Conservation (phyloP, 2,888 invertebrate genomes). For the Nasonovia ribisnigri region DNA sequence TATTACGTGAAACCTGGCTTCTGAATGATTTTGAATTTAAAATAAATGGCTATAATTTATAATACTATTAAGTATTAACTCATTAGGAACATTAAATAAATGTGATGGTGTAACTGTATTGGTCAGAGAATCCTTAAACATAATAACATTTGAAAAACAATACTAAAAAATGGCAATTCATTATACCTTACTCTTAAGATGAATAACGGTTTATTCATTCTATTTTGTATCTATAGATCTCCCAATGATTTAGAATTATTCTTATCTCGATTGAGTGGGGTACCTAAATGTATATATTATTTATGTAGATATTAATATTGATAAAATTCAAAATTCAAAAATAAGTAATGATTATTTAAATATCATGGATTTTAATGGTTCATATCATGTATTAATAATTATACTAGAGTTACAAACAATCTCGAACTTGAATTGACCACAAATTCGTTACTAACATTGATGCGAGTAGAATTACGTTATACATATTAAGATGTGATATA, state of each 20-base stretch:
- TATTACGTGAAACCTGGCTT: constrained; percentile 18
- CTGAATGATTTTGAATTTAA: background rate
- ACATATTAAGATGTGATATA: background rate
- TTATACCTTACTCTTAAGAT: background rate
- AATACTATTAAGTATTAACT: constrained; percentile 6
- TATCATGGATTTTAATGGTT: background rate
- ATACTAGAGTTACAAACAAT: background rate
- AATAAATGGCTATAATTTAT: background rate
- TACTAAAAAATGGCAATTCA: background rate
- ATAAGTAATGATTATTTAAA: background rate
- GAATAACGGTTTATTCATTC: background rate
- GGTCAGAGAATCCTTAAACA: background rate
- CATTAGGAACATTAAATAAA: background rate
- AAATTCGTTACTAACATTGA: background rate
- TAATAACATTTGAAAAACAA: background rate
- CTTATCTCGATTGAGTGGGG: background rate
- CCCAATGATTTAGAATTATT: too few relatives aligned
- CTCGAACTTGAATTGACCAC: background rate
- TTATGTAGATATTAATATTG: background rate
- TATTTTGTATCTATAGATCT: background rate
- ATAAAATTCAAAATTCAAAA: background rate
- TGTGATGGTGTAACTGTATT: background rate
- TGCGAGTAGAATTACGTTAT: background rate
- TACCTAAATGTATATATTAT: background rate
- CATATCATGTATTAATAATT: background rate